phyloP scores from a whole-genome alignment of 1,140 invertebrate species.

The Zaprionus ornatus region DNA sequence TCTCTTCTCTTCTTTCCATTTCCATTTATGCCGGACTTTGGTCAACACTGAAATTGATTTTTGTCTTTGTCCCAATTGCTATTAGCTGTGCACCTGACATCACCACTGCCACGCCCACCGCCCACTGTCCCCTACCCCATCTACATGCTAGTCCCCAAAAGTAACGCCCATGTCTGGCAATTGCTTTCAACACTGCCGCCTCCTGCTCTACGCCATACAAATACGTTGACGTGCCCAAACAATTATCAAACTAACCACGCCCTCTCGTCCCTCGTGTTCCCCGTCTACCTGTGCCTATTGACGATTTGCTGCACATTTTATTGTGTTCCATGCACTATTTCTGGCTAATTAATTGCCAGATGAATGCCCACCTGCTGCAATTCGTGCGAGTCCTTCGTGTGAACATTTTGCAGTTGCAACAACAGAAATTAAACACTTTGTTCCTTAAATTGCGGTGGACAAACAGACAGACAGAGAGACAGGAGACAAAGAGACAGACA shows the following conservation, averaged over 20 bases:
- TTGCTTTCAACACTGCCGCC: constrained; percentile 10
- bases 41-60: constrained; percentile 81
- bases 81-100: background rate
- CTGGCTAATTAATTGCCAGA: constrained; percentile 47
- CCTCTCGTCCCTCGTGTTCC: background rate
- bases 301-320: constrained; percentile 40
- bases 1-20: constrained; percentile 28
- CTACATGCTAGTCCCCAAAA: background rate
- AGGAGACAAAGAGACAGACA: too few relatives aligned
- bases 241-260: constrained; percentile 22
- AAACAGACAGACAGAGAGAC: background rate
- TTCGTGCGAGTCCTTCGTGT: constrained; percentile 14
- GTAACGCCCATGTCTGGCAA: constrained; percentile 33
- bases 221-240: constrained; percentile 23
- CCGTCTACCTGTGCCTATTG: constrained; percentile 7
- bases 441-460: constrained; percentile 8
- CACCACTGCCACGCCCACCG: background rate
- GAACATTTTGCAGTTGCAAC: constrained; percentile 43
- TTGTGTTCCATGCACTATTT: constrained; percentile 39
- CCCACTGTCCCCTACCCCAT: constrained; percentile 10
- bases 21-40: constrained; percentile 70
- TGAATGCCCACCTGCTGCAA: constrained; percentile 30
- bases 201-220: background rate
- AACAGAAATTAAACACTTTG: constrained; percentile 60
- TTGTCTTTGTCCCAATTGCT: constrained; percentile 32